A percentile compares a stretch with the other conserved stretches of the same genome.
phyloP scores from a whole-genome alignment of 23 tunicate genomes.

The Trididemnum clinides region DNA sequence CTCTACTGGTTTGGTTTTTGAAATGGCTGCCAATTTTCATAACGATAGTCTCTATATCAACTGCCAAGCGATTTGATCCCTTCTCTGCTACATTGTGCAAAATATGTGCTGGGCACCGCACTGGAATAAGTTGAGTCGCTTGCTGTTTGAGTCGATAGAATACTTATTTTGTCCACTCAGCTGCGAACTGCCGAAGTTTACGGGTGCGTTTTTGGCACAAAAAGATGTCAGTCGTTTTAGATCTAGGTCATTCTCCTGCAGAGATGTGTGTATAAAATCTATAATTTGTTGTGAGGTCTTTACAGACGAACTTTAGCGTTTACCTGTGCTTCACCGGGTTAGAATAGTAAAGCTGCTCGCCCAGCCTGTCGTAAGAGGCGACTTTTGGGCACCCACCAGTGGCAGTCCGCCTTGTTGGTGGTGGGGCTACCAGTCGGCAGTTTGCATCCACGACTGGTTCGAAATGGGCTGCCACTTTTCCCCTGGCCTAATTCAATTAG shows the following conservation, averaged over 20 bases:
- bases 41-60: slow-evolving; percentile 47
- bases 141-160: slow-evolving; percentile 56
- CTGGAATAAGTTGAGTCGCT: slow-evolving; percentile 42
- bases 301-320: too few relatives aligned
- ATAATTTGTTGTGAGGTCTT: slow-evolving; percentile 46
- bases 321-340: too few relatives aligned
- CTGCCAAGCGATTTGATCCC: slow-evolving; percentile 29
- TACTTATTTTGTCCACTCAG: slow-evolving; percentile 48
- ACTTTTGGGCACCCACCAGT: too few relatives aligned
- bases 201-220: slow-evolving; percentile 59
- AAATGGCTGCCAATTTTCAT: slow-evolving; percentile 48
- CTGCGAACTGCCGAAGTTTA: slow-evolving; percentile 52
- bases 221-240: slow-evolving; percentile 18
- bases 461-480: too few relatives aligned
- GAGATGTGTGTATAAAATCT: slow-evolving; percentile 36
- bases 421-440: too few relatives aligned
- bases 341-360: too few relatives aligned
- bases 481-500: too few relatives aligned
- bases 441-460: too few relatives aligned
- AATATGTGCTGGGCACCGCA: slow-evolving; percentile 40
- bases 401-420: too few relatives aligned
- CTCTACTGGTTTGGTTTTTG: slow-evolving; percentile 40
- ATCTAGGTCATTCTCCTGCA: slow-evolving; percentile 39
- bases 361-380: too few relatives aligned
- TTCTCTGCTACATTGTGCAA: slow-evolving; percentile 42